Conservation (phyloP, 2,113 vertebrate genomes). For the Agapornis roseicollis region DNA sequence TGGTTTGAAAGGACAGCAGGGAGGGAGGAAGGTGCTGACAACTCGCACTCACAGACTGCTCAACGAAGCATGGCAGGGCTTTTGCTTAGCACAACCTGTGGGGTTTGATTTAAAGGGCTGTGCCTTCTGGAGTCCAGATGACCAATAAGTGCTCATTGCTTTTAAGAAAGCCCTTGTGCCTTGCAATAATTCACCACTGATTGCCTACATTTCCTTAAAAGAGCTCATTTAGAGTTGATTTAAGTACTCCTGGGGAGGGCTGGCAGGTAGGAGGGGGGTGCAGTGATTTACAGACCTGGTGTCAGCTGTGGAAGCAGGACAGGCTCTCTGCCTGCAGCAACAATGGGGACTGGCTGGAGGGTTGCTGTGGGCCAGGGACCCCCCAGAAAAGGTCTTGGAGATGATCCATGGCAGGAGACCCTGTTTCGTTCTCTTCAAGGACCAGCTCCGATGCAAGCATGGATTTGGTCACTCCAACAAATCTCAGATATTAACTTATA, state of each 20-base stretch:
- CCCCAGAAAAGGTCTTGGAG: not conserved
- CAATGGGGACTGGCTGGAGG: not conserved
- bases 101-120: constrained; percentile 18
- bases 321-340: not conserved
- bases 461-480: not conserved
- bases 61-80: not conserved
- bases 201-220: constrained; percentile 60
- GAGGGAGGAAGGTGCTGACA: not conserved
- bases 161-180: constrained; percentile 46
- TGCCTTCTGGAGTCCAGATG: constrained; percentile 36
- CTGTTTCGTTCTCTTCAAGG: not conserved
- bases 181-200: constrained; percentile 47
- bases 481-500: too few species aligned
- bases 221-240: constrained; percentile 55
- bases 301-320: not conserved
- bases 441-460: not conserved
- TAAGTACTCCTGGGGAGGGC: constrained; percentile 42
- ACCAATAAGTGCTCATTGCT: constrained; percentile 17
- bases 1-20: not conserved
- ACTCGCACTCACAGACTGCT: not conserved
- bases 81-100: accelerated
- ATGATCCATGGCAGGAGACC: not conserved
- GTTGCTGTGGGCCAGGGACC: not conserved
- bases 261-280: not conserved
- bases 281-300: not conserved